These are phyloP conservation scores for Anadara kagoshimensis DNA, from an alignment of 1,140 invertebrate genomes.

Conservation along the genomic window DNA sequence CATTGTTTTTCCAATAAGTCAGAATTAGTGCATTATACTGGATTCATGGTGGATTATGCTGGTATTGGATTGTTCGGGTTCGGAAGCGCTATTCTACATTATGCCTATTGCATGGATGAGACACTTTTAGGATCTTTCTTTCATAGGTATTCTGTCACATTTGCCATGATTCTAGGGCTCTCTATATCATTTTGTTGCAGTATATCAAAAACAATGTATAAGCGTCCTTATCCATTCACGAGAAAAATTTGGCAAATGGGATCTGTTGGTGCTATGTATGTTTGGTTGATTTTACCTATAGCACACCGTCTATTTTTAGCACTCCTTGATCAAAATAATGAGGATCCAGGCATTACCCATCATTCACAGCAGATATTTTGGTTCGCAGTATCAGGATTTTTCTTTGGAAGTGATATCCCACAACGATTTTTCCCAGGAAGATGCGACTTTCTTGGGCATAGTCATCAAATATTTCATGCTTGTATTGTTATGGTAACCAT, in stretches of 20 bases:
- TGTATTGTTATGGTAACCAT: conserved; percentile 68
- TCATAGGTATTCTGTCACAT: conserved; percentile 52
- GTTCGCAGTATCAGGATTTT: conserved; percentile 67
- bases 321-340: conserved; percentile 28
- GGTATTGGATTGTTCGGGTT: conserved; percentile 71
- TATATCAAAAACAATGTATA: conserved; percentile 63
- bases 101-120: conserved; percentile 64
- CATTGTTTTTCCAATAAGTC: conserved; percentile 70
- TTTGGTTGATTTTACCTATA: conserved; percentile 68
- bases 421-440: conserved; percentile 69
- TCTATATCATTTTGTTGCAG: conserved; percentile 63
- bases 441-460: conserved; percentile 71
- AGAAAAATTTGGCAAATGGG: conserved; percentile 69
- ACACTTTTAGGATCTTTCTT: conserved; percentile 46
- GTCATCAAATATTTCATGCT: conserved; percentile 72
- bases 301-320: conserved; percentile 55
- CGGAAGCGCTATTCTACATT: conserved; percentile 70
- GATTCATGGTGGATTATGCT: conserved; percentile 72
- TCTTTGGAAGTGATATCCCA: conserved; percentile 71
- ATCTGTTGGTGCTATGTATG: conserved; percentile 65
- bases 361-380: conserved; percentile 69
- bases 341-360: conserved; percentile 59
- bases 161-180: conserved; percentile 60
- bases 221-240: conserved; percentile 67
- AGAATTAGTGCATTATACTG: conserved; percentile 67